Percentiles rank a stretch among this genome's conserved stretches.
These are phyloP conservation scores for Protonibea diacanthus DNA, from an alignment of 2,797 vertebrate genomes.

Conservation along the genomic window DNA sequence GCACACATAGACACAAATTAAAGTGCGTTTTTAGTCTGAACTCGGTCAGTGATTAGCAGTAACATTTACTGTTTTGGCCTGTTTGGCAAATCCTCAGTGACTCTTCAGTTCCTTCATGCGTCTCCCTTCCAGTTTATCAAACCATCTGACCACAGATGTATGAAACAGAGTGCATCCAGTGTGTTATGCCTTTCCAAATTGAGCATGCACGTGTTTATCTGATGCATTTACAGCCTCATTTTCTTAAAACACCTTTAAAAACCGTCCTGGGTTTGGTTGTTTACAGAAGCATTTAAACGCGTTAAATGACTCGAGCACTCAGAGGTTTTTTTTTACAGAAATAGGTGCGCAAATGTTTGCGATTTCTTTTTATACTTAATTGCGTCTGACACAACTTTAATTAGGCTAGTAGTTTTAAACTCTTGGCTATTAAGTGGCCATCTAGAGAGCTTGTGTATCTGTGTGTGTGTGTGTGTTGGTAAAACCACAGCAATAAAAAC, in stretches of 20 bases:
- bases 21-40: not conserved
- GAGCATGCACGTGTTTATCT: not conserved
- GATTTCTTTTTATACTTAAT: constrained; percentile 65
- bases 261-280: constrained; percentile 34
- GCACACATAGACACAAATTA: not conserved
- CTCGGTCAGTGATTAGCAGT: not conserved
- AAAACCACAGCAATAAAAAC: constrained; percentile 75
- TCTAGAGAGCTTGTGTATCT: constrained; percentile 27
- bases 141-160: not conserved
- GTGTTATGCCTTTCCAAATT: not conserved
- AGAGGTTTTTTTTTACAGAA: constrained; percentile 46
- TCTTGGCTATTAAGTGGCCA: constrained; percentile 48
- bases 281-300: constrained; percentile 57
- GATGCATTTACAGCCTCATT: constrained; percentile 20
- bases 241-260: constrained; percentile 33
- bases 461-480: constrained; percentile 33
- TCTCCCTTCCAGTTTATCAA: not conserved
- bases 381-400: constrained; percentile 68
- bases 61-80: not conserved
- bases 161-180: not conserved
- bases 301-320: constrained; percentile 35
- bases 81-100: not conserved
- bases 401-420: constrained; percentile 68
- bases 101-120: not conserved
- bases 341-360: constrained; percentile 38